Evolutionary conservation across 2,888 invertebrate genomes (phyloP), one percentile per base, ranked within the genome.

Genomic region (Ichneumon xanthorius): DNA sequence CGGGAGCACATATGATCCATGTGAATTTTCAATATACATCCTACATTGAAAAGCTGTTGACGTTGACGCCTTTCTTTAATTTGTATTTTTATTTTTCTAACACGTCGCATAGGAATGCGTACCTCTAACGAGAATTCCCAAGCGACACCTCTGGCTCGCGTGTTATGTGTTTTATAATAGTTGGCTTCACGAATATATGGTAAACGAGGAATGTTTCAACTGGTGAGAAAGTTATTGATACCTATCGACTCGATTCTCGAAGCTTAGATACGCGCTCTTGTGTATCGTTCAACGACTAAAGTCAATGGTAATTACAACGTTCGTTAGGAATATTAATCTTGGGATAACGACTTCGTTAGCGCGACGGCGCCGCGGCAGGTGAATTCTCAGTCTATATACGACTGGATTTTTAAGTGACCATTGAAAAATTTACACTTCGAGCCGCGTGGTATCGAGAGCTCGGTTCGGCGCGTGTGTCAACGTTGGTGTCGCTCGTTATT

Each of bases 291-390:
- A 53, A 22, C 63, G 45, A 26, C 26, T n/a, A 45, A 67, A 48
- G 58, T 75, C 55, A 67, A 80, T 80, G 82, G 80, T 82, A 84
- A 82, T 82, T 55, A 65, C 63, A 30, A 65, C 65, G 73, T 55
- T 63, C 77, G 61, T 82, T 68, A 77, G 80, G 68, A 87, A 89
- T 87, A 91, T 91, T 88, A 91, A 91, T 91, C 89, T 87, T 73
- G 70, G 80, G 82, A 87, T 89, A 90, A 91, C 90, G 88, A 88
- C 88, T 86, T 86, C 82, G 83, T 82, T 85, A 82, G 82, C 84
- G 75, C 79, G 48, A 75, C 79, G 50, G 70, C 71, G 67, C 77
- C 58, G 83, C 77, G 58, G 83, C 86, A 86, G 86, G 82, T 86
- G 84, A 75, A 67, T 79, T 67, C 67, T 73, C 75, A 33, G 68